Evolutionary conservation across 2,113 vertebrate species (phyloP).

Genomic region (Pagrus major): DNA sequence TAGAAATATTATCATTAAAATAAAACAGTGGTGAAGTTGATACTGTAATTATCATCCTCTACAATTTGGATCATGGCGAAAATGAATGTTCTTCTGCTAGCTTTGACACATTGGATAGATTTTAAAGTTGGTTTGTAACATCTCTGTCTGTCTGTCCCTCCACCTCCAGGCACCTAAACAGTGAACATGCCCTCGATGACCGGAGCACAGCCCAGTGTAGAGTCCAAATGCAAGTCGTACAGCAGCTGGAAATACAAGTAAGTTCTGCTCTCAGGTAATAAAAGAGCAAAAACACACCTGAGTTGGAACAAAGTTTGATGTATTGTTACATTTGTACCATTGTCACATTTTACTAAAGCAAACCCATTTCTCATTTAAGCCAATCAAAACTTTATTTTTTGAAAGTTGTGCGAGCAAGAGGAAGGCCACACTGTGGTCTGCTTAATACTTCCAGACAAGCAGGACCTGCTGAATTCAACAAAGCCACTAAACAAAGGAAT

Average conservation of each 20-base stretch:
- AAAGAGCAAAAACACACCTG: not conserved
- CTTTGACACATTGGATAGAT: conserved; percentile 7
- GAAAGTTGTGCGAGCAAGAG: conserved; percentile 53
- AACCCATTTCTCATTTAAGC: conserved; percentile 27
- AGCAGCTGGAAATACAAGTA: conserved; percentile 99
- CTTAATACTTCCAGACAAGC: conserved; percentile 69
- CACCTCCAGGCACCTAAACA: conserved; percentile 95
- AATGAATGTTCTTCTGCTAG: conserved; percentile 7
- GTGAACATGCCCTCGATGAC: conserved; percentile 96
- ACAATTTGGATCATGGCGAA: conserved; percentile 40
- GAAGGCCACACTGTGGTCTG: conserved; percentile 58
- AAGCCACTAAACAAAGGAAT: conserved; percentile 82
- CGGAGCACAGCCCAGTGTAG: conserved; percentile 98
- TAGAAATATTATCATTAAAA: conserved; percentile 74
- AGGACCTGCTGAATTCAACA: conserved; percentile 77
- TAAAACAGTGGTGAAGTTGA: conserved; percentile 67
- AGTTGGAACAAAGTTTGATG: not conserved
- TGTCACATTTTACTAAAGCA: conserved; percentile 28
- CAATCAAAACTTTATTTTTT: conserved; percentile 58
- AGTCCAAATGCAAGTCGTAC: conserved; percentile 99
- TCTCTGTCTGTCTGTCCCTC: not conserved
- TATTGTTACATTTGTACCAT: not conserved
- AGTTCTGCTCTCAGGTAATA: conserved; percentile 52
- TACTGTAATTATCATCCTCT: conserved; percentile 66
- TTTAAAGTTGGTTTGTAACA: conserved; percentile 28